Percentiles rank a stretch among this genome's conserved stretches.
These are phyloP conservation scores for Baronia brevicornis DNA, from an alignment of 2,888 invertebrate genomes.

Conservation along the genomic window DNA sequence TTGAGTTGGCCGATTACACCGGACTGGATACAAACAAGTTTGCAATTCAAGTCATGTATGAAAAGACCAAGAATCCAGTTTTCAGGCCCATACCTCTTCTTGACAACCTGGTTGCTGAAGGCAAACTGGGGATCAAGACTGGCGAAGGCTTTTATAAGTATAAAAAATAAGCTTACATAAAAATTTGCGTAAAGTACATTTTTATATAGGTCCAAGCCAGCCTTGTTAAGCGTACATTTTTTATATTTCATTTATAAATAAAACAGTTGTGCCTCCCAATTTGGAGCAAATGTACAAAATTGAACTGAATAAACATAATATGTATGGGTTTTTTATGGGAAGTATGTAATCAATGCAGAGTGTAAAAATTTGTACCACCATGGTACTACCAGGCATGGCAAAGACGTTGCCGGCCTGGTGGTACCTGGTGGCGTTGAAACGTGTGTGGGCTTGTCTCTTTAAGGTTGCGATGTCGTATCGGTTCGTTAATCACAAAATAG, in stretches of 20 bases:
- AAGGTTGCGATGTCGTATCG: too few relatives aligned
- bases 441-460: too few relatives aligned
- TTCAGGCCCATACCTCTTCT: constrained; percentile 76
- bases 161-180: constrained; percentile 61
- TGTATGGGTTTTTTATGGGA: constrained; percentile 1
- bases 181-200: background rate
- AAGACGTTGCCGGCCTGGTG: too few relatives aligned
- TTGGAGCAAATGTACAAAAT: too few relatives aligned
- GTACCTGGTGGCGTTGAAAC: too few relatives aligned
- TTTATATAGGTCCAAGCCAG: background rate
- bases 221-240: too few relatives aligned
- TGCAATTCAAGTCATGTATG: constrained; percentile 86
- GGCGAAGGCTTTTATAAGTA: constrained; percentile 92
- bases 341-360: background rate
- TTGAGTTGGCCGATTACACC: constrained; percentile 90
- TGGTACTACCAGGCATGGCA: too few relatives aligned
- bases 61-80: constrained; percentile 70
- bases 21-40: constrained; percentile 87
- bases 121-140: constrained; percentile 85
- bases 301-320: too few relatives aligned
- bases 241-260: too few relatives aligned
- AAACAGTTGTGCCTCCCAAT: too few relatives aligned
- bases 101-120: constrained; percentile 82
- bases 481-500: too few relatives aligned
- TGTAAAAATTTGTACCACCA: too few relatives aligned